These are phyloP conservation scores for Rattus norvegicus DNA, from an alignment of 2,113 vertebrate genomes.

Conservation along the genomic window GRCr8 NC_086024.1:90933001-90933500, in stretches of 20 bases:
- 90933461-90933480: not conserved
- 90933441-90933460: not conserved
- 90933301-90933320: not conserved
- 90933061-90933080: not conserved
- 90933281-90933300: not conserved
- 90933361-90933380: not conserved
- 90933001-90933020: not conserved
- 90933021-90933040: not conserved
- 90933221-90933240: not conserved
- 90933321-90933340: not conserved
- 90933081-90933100: not conserved
- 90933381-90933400: not conserved
- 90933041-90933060: not conserved
- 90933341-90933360: not conserved
- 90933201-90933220: not conserved
- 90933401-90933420: not conserved
- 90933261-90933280: slow-evolving; percentile 5
- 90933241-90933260: not conserved
- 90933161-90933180: fast-evolving
- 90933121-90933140: not conserved
- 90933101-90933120: not conserved
- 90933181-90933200: not conserved
- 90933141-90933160: not conserved
- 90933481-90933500: not conserved
- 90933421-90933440: not conserved